Base-by-base conservation (phyloP, 1,140 invertebrate genomes). In the Drosophila aff. region DNA sequence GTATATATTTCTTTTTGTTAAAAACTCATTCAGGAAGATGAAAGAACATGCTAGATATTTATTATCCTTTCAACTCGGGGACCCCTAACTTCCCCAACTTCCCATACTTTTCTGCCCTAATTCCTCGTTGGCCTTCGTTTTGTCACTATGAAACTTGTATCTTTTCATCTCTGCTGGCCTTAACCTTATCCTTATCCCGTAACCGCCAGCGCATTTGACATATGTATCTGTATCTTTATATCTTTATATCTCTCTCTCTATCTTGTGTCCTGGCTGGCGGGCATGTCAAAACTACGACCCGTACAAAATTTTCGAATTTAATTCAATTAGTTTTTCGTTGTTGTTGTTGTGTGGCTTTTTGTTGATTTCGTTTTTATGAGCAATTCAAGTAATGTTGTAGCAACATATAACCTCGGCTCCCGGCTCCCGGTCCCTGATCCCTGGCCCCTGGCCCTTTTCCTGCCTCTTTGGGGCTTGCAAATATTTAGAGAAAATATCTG, bases 321-420 rank as follows among this genome's bases (percentile, higher is more conserved):
- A 86, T 86, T 86, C 84, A 87, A 86, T 89, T 86, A 80, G 80
- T 82, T 79, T 49, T 64, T 31, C 40, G 61, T 60, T 60, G 33
- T n/a, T 55, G 18, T 23, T 36, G 36, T 26, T 38, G 8, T n/a
- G 15, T 49, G n/a, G 18, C 59, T n/a, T 71, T 53, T 63, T 55
- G 47, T n/a, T 65, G 40, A 44, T 60, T 53, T 49, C 26, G 6
- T 61, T 68, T 61, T 63, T 78, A 71, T 46, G 75, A 46, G 58
- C 76, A 44, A 53, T 63, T 50, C 40, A 69, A 68, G 63, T 63
- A 73, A 73, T 73, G 71, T 73, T 61, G 38, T 61, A 44, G 18
- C 50, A 36, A 60, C 26, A 21, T 60, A 31, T 65, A 65, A 33
- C 57, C 63, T 43, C 62, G 21, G 6, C 26, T n/a, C 21, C 5